These are phyloP conservation scores for Siphamia tubifer DNA, from an alignment of 2,113 vertebrate species.

Conservation along the genomic window DNA sequence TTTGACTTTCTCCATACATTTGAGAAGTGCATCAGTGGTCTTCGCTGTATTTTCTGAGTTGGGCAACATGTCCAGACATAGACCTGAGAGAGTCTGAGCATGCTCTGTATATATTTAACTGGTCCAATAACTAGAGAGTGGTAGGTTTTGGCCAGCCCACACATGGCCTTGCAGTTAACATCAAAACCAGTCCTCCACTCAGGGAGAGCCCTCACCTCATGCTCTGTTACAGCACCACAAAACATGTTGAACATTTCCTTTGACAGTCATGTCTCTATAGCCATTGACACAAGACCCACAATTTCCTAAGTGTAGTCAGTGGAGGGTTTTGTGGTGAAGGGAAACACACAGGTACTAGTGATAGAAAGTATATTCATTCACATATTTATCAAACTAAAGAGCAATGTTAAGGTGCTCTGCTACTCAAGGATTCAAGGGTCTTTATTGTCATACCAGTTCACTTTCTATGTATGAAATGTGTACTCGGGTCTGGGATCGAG, in stretches of 20 bases:
- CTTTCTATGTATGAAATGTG: too few species aligned
- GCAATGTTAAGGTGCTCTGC: too few species aligned
- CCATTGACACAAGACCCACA: slow-evolving; percentile 20
- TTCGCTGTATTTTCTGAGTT: neutral
- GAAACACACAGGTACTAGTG: too few species aligned
- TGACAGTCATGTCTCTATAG: slow-evolving; percentile 65
- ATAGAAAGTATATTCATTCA: too few species aligned
- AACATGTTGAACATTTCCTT: slow-evolving; percentile 81
- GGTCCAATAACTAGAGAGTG: slow-evolving; percentile 57
- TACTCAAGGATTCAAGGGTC: too few species aligned
- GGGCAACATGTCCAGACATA: slow-evolving; percentile 42
- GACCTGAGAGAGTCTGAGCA: slow-evolving; percentile 36
- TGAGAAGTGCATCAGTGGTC: neutral
- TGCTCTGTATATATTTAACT: slow-evolving; percentile 45
- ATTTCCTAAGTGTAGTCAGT: neutral
- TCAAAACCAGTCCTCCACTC: slow-evolving; percentile 61
- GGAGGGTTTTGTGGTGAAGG: slow-evolving; percentile 30
- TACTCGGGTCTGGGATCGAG: too few species aligned
- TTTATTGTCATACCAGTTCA: too few species aligned
- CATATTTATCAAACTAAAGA: too few species aligned
- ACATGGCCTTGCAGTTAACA: slow-evolving; percentile 59
- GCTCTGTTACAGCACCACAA: slow-evolving; percentile 52
- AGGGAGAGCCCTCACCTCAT: slow-evolving; percentile 50
- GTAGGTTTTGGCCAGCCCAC: slow-evolving; percentile 54
- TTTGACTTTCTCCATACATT: slow-evolving; percentile 23